Evolutionary conservation across 1,140 invertebrate species (phyloP).

Genomic region (Diabrotica undecimpunctata): DNA sequence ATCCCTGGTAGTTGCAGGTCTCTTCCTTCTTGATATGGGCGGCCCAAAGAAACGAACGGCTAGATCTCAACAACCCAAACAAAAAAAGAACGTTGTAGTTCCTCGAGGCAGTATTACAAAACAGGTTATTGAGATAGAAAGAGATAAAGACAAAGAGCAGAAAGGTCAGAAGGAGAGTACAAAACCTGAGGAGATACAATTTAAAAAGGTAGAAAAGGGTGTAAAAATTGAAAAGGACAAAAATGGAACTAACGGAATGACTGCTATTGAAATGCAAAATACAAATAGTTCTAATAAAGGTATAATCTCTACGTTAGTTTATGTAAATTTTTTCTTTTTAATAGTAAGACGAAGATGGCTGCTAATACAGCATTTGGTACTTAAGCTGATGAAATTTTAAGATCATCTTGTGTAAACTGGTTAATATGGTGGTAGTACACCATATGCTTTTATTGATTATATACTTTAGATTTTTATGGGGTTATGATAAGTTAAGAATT

Average conservation of each 20-base stretch:
- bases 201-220: background rate
- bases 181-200: background rate
- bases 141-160: background rate
- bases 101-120: background rate
- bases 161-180: background rate
- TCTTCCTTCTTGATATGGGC: conserved; percentile 66
- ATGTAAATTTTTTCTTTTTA: background rate
- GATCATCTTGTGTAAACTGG: too few species aligned
- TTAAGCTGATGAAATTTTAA: too few species aligned
- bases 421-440: too few species aligned
- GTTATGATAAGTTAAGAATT: too few species aligned
- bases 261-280: background rate
- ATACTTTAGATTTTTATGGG: too few species aligned
- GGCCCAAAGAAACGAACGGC: conserved; percentile 48
- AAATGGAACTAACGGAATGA: conserved; percentile 3
- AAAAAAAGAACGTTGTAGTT: conserved; percentile 5
- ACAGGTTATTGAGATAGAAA: background rate
- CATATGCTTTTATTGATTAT: too few species aligned
- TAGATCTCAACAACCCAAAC: conserved; percentile 16
- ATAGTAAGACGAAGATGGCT: too few species aligned
- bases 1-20: conserved; percentile 62
- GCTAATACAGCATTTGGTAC: too few species aligned
- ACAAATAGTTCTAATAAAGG: background rate
- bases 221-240: conserved; percentile 2
- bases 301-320: background rate